Base-by-base conservation (phyloP, 2,888 invertebrate genomes). In the Plebejus argus region DNA sequence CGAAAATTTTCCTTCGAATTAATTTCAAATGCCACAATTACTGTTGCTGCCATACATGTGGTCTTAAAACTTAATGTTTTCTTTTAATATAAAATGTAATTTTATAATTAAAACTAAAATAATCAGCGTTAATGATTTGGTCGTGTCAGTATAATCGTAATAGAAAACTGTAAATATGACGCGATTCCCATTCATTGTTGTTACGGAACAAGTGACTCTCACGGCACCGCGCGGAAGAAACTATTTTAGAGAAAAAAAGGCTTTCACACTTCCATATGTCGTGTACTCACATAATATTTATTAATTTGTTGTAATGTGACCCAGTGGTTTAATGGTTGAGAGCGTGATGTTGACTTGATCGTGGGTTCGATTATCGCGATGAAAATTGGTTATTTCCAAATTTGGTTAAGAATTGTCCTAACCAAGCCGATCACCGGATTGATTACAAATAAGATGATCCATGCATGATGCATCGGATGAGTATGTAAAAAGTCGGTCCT, bases 201-300 rank as follows among this genome's bases (percentile, higher is more conserved):
- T 71, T 72, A 77, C 77, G 71, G 79, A 77, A 78, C 71, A 71
- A 45, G 28, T 71, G 61, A 76, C 20, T 81, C 81, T 56, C 81
- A 81, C 80, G 80, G 78, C 78, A 79, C 78, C 20, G 77, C 58
- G 23, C 79, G 79, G 79, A 79, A 79, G 79, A 71, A 76, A 75
- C 58, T 76, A 76, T 53, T 71, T 72, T 61, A 53, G 58, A 53
- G 53, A 77, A 72, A 39, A 53, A 58, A 35, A 77, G 58, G 58
- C 77, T 77, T 71, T 77, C 77, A 71, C 77, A 77, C 77, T 72
- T 77, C 70, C 70, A 70, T 53, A 70, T 35, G 70, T 33, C 70
- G 20, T 28, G 66, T 66, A 15, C 66, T 28, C 66, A 66, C 23
- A 23, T 28, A 23, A 23, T 28, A 23, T 66, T 8, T 20, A 20